These are phyloP conservation scores for Hormaphis cornu DNA, from an alignment of 1,140 invertebrate genomes.

Conservation along the genomic window DNA sequence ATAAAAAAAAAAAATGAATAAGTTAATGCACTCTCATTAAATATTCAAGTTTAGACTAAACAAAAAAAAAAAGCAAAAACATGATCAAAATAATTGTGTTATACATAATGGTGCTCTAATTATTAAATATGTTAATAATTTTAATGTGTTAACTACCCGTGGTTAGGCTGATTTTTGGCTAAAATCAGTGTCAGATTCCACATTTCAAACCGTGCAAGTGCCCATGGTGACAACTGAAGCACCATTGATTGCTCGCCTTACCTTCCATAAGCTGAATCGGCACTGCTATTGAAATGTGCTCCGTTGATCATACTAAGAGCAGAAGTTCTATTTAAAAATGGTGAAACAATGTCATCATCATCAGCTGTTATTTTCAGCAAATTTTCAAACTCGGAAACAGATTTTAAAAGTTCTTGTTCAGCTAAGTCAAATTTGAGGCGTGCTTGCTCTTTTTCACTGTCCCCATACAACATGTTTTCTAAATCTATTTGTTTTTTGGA, in stretches of 20 bases:
- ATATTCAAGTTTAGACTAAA: neutral
- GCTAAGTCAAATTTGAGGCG: slow-evolving; percentile 34
- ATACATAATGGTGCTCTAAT: neutral
- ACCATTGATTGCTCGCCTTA: slow-evolving; percentile 7
- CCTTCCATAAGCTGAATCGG: slow-evolving; percentile 26
- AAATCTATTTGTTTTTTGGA: slow-evolving; percentile 15
- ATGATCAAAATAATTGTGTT: neutral
- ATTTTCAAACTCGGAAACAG: slow-evolving; percentile 39
- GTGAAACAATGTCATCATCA: slow-evolving; percentile 21
- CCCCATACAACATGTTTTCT: slow-evolving; percentile 29
- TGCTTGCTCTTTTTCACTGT: slow-evolving; percentile 3
- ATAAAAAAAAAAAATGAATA: neutral
- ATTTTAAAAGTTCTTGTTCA: slow-evolving; percentile 39
- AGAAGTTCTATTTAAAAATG: slow-evolving; percentile 16
- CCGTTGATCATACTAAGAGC: slow-evolving; percentile 13
- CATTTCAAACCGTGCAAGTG: slow-evolving; percentile 25
- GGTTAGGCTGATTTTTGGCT: neutral
- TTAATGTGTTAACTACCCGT: slow-evolving; percentile 31
- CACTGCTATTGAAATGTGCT: slow-evolving; percentile 8
- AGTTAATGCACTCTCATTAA: neutral
- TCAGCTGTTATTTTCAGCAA: slow-evolving; percentile 27
- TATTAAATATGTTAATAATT: slow-evolving; percentile 16
- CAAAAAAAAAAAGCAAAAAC: neutral
- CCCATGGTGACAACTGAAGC: neutral
- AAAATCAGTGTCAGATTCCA: slow-evolving; percentile 23